phyloP scores from a whole-genome alignment of 2,797 vertebrate species.

The Loris lydekkerianus region DNA sequence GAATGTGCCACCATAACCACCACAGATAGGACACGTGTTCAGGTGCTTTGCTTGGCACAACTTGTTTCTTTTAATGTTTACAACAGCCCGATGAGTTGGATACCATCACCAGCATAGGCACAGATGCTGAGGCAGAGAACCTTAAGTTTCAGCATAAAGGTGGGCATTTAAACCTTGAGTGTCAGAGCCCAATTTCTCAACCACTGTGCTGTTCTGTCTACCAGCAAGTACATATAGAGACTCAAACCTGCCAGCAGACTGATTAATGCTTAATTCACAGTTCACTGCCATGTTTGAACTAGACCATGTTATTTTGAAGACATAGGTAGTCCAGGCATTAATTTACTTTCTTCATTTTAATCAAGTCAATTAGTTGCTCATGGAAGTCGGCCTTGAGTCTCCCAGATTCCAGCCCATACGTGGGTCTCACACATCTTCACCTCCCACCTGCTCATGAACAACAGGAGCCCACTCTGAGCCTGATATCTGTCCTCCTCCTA shows the following conservation, averaged over 20 bases:
- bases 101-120: background rate
- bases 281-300: background rate
- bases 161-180: background rate
- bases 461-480: background rate
- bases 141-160: background rate
- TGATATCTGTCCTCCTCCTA: background rate
- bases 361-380: background rate
- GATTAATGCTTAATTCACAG: background rate
- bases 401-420: accelerated
- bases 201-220: background rate
- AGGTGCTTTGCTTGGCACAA: background rate
- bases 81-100: background rate
- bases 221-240: background rate
- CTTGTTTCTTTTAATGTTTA: background rate
- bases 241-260: background rate
- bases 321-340: background rate
- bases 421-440: background rate
- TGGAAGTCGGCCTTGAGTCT: background rate
- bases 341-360: constrained; percentile 47
- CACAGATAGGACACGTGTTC: background rate
- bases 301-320: constrained; percentile 40
- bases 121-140: background rate
- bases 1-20: background rate
- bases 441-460: background rate
- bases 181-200: background rate